Evolutionary conservation across 2,113 vertebrate genomes (phyloP).

Genomic region (Coreoperca whiteheadi): DNA sequence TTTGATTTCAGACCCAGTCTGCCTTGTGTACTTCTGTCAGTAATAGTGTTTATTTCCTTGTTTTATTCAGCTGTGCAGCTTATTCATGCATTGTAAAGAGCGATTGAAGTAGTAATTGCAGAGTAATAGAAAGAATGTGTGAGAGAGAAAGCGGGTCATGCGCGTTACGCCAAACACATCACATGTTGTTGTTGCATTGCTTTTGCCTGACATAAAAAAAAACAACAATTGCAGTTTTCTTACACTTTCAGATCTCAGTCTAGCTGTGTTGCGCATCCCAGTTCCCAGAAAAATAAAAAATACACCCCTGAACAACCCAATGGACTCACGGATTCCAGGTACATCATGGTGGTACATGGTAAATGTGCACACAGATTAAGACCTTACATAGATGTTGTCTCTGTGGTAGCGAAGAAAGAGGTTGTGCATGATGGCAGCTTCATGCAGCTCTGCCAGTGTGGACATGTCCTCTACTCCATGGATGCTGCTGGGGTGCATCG

Average conservation of each 20-base stretch:
- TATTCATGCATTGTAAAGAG: not conserved
- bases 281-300: slow-evolving; percentile 1
- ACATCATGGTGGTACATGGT: not conserved
- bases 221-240: not conserved
- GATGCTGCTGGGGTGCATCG: slow-evolving; percentile 89
- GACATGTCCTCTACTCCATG: slow-evolving; percentile 94
- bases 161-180: not conserved
- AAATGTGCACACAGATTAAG: slow-evolving; percentile 1
- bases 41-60: not conserved
- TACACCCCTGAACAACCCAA: not conserved
- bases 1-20: not conserved
- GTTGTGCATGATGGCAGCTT: slow-evolving; percentile 93
- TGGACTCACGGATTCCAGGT: not conserved
- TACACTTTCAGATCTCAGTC: not conserved
- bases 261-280: not conserved
- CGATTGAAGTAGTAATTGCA: not conserved
- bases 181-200: not conserved
- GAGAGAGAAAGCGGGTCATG: not conserved
- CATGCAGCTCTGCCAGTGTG: slow-evolving; percentile 89
- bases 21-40: not conserved
- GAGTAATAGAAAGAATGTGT: not conserved
- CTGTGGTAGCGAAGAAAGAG: slow-evolving; percentile 89
- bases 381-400: slow-evolving; percentile 90
- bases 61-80: not conserved
- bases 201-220: not conserved